Percentiles rank a stretch among this genome's conserved stretches.
These are phyloP conservation scores for Barbus barbus DNA, from an alignment of 2,113 vertebrate species.

Conservation along the genomic window DNA sequence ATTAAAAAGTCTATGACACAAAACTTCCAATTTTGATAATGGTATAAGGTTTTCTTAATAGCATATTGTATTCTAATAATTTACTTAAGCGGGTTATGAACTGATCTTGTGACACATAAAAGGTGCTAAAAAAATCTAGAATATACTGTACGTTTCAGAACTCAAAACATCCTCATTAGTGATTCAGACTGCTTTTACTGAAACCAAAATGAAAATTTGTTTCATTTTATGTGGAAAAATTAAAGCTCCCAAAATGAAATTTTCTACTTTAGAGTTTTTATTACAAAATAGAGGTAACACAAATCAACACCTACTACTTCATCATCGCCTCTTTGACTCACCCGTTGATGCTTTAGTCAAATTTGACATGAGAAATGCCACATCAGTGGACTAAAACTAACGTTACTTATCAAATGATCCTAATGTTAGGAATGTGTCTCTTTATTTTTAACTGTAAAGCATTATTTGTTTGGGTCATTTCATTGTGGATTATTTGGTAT, in stretches of 20 bases:
- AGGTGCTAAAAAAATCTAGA: neutral
- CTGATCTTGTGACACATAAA: neutral
- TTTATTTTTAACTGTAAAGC: neutral
- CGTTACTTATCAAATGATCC: neutral
- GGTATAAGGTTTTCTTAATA: neutral
- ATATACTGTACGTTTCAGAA: neutral
- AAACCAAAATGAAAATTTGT: too few species aligned
- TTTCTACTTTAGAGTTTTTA: neutral
- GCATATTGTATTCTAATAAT: neutral
- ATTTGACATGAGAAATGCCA: neutral
- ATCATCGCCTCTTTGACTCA: neutral
- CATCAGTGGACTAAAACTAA: neutral
- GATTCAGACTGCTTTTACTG: neutral
- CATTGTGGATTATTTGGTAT: neutral
- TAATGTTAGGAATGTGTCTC: neutral
- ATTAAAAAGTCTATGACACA: neutral
- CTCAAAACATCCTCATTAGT: neutral
- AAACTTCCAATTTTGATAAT: neutral
- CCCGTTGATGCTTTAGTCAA: too few species aligned
- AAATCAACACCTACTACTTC: neutral
- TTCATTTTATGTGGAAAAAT: too few species aligned
- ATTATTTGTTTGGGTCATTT: neutral
- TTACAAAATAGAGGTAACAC: neutral
- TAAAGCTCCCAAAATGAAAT: neutral
- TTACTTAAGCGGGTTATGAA: too few species aligned